Evolutionary conservation across 2,888 invertebrate genomes (phyloP).

Genomic region (Tenodera sinensis): DNA sequence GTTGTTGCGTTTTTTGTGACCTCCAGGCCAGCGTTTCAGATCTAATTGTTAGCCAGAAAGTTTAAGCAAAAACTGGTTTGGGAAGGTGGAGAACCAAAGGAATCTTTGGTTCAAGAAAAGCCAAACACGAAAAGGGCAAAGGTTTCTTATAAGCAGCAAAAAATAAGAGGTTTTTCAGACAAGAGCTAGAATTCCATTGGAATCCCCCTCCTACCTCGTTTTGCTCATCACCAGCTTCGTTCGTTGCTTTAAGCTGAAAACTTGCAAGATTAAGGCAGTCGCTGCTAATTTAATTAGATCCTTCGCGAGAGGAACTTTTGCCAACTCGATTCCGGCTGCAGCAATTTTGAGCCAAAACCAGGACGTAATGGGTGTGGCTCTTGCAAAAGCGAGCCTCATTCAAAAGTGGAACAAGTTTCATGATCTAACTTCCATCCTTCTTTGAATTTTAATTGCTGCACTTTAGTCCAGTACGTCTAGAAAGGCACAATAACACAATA

Average conservation of each 20-base stretch:
- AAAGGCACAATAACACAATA: too few species aligned
- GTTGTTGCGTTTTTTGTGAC: background rate
- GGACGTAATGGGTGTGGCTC: background rate
- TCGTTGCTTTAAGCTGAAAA: background rate
- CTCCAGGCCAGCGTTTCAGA: background rate
- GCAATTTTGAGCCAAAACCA: background rate
- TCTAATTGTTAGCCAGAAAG: background rate
- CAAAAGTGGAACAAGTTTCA: background rate
- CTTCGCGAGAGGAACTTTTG: conserved; percentile 3
- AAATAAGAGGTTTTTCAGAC: background rate
- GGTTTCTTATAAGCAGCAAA: background rate
- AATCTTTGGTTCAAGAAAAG: background rate
- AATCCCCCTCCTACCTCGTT: background rate
- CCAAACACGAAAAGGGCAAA: background rate
- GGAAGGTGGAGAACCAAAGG: background rate
- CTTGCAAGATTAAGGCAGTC: conserved; percentile 8
- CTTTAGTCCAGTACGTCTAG: too few species aligned
- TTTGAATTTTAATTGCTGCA: background rate
- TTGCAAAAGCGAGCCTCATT: background rate
- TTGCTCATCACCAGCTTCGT: background rate
- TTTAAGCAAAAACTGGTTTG: background rate
- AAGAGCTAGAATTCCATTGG: background rate
- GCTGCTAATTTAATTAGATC: conserved; percentile 11
- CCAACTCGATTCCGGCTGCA: conserved; percentile 4
- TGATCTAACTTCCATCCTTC: background rate